A percentile compares a stretch with the other conserved stretches of the same genome.
phyloP scores from a whole-genome alignment of 2,113 vertebrate species.

The Zapus hudsonius region DNA sequence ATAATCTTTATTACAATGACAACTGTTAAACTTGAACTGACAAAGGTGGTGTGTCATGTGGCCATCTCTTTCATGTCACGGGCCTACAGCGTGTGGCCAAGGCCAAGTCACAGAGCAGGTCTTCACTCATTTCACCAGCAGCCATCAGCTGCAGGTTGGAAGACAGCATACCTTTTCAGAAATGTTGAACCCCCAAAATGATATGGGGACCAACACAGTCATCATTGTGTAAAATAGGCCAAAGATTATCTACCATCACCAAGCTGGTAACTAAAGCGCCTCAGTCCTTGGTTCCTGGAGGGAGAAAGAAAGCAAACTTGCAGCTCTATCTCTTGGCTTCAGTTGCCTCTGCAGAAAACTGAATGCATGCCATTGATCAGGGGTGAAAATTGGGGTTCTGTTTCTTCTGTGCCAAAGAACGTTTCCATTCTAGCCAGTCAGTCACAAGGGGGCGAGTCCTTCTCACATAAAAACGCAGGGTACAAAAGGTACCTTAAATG shows the following conservation, averaged over 20 bases:
- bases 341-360: neutral
- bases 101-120: neutral
- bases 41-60: neutral
- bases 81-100: neutral
- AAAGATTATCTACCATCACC: too few relatives aligned
- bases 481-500: conserved; percentile 86
- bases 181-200: neutral
- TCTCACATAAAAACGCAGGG: conserved; percentile 89
- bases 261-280: neutral
- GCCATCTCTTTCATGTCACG: neutral
- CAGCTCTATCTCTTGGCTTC: neutral
- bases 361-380: neutral
- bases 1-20: neutral
- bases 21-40: neutral
- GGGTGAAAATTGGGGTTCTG: conserved; percentile 15
- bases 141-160: neutral
- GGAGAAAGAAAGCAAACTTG: conserved; percentile 38
- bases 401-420: conserved; percentile 18
- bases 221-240: neutral
- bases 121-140: neutral
- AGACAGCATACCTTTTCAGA: neutral
- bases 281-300: neutral
- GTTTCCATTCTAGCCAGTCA: neutral
- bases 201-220: neutral
- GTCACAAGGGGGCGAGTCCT: conserved; percentile 86